Evolutionary conservation across 2,797 vertebrate genomes (phyloP), one percentile per base, ranked within the genome.

Genomic region (Presbytis comata): DNA sequence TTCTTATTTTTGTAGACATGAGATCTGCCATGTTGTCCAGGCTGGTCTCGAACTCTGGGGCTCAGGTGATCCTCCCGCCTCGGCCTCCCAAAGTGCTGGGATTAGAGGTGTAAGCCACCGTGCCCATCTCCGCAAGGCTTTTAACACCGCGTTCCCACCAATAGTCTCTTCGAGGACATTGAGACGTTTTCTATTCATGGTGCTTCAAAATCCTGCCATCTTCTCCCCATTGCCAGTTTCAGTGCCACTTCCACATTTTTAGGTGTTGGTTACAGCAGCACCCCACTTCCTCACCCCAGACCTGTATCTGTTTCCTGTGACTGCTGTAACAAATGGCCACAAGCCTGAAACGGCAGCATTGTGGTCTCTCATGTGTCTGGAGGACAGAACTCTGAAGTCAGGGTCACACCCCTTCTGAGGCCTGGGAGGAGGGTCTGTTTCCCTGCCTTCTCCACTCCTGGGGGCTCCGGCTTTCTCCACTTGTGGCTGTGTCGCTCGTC

Each of bases 401-500:
- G 44, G 22, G 30, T 14, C 33, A 8, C 67, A 10, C 48, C 5
- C 28, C 46, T 46, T 22, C 22, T 6, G 36, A 14, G 53, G 53
- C 74, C 44, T 28, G 8, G 12, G 33, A 50, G 24, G 22, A 26
- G 3, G 12, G 13, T 8, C 6, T 36, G 0, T 2, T 22, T 44
- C 59, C 33, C 36, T 6, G 1, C 44, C 12, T 14, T 7, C 5
- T 13, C 36, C 17, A 7, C 24, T 30, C 6, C 72, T 1, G 12
- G 26, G 1, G 44, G 16, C 5, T 30, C 24, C 12, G 16, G 14
- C 8, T 2, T 13, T 26, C 91, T 41, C 9, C 21, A 6, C 46
- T 12, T 6, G n/a, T 46, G 64, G 46, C 61, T 5, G 0, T 0
- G 1, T 36, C 13, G 0, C n/a, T 26, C 9, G 3, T n/a, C 67